These are phyloP conservation scores for Hemithea aestivaria DNA, from an alignment of 2,888 invertebrate species.

Conservation along the genomic window DNA sequence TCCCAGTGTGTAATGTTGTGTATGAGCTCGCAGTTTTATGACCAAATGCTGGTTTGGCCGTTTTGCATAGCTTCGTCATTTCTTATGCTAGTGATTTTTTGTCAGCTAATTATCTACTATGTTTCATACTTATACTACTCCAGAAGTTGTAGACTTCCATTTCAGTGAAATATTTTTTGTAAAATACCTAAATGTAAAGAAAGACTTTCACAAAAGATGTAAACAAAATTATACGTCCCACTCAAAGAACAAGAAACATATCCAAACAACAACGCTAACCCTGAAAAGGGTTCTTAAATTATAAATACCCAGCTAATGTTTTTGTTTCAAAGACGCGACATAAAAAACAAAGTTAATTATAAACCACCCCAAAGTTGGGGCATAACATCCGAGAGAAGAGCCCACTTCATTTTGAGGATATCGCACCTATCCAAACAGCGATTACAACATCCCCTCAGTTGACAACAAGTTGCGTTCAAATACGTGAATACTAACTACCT, in stretches of 20 bases:
- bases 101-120: constrained; percentile 18
- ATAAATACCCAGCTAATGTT: constrained; percentile 4
- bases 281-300: background rate
- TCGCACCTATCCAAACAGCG: constrained; percentile 29
- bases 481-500: constrained; percentile 71
- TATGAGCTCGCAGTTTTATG: constrained; percentile 55
- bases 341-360: constrained; percentile 21
- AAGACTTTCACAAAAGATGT: too few relatives aligned
- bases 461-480: constrained; percentile 36
- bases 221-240: too few relatives aligned
- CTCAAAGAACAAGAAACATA: too few relatives aligned
- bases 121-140: background rate
- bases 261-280: background rate
- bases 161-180: too few relatives aligned
- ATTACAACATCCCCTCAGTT: constrained; percentile 35
- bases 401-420: constrained; percentile 31
- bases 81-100: constrained; percentile 34
- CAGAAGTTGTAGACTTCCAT: background rate
- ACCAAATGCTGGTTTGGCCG: constrained; percentile 42
- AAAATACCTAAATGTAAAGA: too few relatives aligned
- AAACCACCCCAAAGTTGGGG: constrained; percentile 18
- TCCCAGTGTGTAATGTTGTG: constrained; percentile 54
- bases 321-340: constrained; percentile 9
- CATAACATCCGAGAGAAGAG: constrained; percentile 24
- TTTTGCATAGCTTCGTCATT: constrained; percentile 37